Base-by-base conservation (phyloP, 2,888 invertebrate genomes). In the Aleiodes leptofemur region DNA sequence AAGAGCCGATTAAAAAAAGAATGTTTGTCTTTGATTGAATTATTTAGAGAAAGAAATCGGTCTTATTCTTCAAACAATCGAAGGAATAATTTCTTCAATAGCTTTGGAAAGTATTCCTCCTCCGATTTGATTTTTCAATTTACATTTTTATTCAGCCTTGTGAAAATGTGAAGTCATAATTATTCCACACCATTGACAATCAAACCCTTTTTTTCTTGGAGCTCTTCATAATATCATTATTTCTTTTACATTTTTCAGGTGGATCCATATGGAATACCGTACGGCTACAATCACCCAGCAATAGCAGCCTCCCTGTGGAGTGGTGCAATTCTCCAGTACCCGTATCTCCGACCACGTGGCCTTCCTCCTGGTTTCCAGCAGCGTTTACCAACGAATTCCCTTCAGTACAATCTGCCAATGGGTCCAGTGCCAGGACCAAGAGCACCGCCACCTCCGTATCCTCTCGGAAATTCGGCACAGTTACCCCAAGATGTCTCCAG, bases 261-360 rank as follows among this genome's bases (percentile, higher is more conserved):
- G 48, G 79, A 83, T 73, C 80, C 80, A 8, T 81, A 78, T 64
- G 57, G 78, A 31, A 55, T 78, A 34, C 70, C 78, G 1, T 79
- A 79, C 64, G 77, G 78, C 13, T 82, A 81, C 74, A 79, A n/a
- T 31, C 57, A 78, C 4, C 83, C 85, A 7, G 82, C 85, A 1
- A 83, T 84, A 0, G 82, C 83, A 0, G 81, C 85, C 0, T 75
- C 79, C 0, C 53, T 80, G 4, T 80, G 80, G 80, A 80, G 76
- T 50, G 79, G 78, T 69, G 69, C 79, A 4, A 61, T 80, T 7
- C 59, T 80, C 51, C 79, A 77, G 9, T 80, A 78, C 72, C 80
- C 80, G 6, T 48, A 78, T 8, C 71, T 80, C 13, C 79, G 78
- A 61, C 75, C 79, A 16, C 59, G 55, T 23, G 51, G 73, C n/a